Conservation (phyloP, 2,888 invertebrate genomes). For the Drosophila peninsularis region DNA sequence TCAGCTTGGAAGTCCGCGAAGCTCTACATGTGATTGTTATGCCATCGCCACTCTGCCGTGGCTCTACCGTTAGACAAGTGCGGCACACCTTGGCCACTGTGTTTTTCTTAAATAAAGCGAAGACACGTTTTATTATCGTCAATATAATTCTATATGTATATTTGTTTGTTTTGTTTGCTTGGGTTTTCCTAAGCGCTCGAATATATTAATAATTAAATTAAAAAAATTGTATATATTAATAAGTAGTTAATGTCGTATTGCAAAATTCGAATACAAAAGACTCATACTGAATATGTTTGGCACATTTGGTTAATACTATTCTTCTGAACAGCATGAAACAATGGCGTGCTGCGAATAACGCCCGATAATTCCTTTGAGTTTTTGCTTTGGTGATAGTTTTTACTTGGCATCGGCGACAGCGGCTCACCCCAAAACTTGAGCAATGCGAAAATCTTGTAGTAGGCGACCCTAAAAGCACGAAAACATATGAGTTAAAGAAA, state of each 20-base stretch:
- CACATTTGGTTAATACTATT: constrained; percentile 82
- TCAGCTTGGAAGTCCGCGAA: too few species aligned
- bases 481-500: too few species aligned
- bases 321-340: constrained; percentile 81
- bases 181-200: constrained; percentile 37
- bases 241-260: constrained; percentile 58
- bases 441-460: constrained; percentile 82
- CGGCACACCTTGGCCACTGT: not conserved
- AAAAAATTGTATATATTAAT: constrained; percentile 50
- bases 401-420: constrained; percentile 83
- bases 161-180: constrained; percentile 33
- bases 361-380: constrained; percentile 83
- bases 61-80: not conserved
- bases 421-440: constrained; percentile 85
- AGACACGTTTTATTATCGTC: constrained; percentile 14
- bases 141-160: constrained; percentile 18
- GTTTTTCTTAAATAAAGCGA: not conserved
- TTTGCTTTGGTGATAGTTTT: constrained; percentile 83
- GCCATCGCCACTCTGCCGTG: not conserved
- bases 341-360: constrained; percentile 82
- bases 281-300: constrained; percentile 83
- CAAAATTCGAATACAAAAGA: constrained; percentile 59
- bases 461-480: constrained; percentile 79
- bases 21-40: too few species aligned
- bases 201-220: constrained; percentile 47